A percentile compares a stretch with the other conserved stretches of the same genome.
Conservation (phyloP, 2,888 invertebrate genomes). For the Magallana nippona region DNA sequence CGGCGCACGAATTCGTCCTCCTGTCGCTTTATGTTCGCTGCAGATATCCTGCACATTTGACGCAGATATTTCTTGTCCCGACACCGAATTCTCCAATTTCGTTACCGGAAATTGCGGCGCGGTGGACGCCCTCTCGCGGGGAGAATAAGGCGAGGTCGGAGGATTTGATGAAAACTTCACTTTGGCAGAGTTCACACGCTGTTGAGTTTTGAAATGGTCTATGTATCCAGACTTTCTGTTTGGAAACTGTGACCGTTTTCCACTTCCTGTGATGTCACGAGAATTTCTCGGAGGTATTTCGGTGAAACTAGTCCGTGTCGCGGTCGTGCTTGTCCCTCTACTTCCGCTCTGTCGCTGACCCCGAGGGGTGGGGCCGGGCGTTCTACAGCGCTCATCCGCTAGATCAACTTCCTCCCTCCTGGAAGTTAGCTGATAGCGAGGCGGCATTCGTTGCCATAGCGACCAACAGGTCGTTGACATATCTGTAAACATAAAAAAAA, state of each 20-base stretch:
- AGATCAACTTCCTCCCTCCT: slow-evolving; percentile 52
- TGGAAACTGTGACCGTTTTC: slow-evolving; percentile 55
- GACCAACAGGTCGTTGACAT: slow-evolving; percentile 67
- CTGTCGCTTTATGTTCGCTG: slow-evolving; percentile 31
- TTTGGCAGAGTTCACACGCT: slow-evolving; percentile 64
- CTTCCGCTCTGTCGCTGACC: slow-evolving; percentile 17
- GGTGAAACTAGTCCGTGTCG: slow-evolving; percentile 27
- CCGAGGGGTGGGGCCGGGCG: slow-evolving; percentile 45
- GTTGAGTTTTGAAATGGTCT: slow-evolving; percentile 63
- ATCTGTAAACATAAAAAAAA: slow-evolving; percentile 46
- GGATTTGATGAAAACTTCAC: slow-evolving; percentile 57
- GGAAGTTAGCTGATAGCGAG: slow-evolving; percentile 67
- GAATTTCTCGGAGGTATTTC: slow-evolving; percentile 27
- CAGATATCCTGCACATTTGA: slow-evolving; percentile 29
- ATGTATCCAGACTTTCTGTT: slow-evolving; percentile 66
- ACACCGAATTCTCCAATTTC: not conserved
- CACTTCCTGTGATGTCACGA: slow-evolving; percentile 6
- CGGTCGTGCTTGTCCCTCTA: not conserved
- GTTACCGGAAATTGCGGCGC: slow-evolving; percentile 36
- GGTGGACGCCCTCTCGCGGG: slow-evolving; percentile 27
- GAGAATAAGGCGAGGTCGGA: slow-evolving; percentile 45
- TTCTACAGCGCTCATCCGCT: slow-evolving; percentile 4
- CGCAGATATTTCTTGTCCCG: not conserved
- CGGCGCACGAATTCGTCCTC: not conserved
- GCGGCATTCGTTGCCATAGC: slow-evolving; percentile 69